Conservation (phyloP, 2,888 invertebrate species). For the Callinectes sapidus region DNA sequence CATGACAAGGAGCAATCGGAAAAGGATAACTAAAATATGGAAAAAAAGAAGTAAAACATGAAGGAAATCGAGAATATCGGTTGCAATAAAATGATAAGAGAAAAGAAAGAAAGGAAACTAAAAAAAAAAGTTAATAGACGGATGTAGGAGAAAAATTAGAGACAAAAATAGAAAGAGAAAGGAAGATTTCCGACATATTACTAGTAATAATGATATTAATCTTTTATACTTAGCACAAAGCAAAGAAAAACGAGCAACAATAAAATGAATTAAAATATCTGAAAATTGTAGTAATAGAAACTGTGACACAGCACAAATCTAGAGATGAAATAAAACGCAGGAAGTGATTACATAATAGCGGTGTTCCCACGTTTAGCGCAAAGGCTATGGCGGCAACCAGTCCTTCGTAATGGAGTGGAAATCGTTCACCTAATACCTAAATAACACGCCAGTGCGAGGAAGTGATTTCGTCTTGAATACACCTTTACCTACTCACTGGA, state of each 20-base stretch:
- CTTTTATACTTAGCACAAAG: background rate
- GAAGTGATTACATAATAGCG: conserved; percentile 16
- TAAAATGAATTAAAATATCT: background rate
- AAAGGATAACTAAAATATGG: background rate
- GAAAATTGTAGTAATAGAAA: background rate
- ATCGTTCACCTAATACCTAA: conserved; percentile 11
- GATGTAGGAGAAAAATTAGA: background rate
- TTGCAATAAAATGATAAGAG: background rate
- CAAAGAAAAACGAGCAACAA: background rate
- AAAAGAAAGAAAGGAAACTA: background rate
- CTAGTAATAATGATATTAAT: background rate
- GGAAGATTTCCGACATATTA: background rate
- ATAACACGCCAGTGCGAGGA: conserved; percentile 24
- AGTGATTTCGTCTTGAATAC: conserved; percentile 7
- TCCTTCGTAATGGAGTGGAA: conserved; percentile 12
- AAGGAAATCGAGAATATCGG: background rate
- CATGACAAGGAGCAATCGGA: background rate
- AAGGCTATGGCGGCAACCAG: background rate
- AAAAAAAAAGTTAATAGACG: background rate
- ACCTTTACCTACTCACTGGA: background rate
- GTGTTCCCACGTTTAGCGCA: conserved; percentile 10
- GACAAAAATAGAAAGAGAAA: background rate
- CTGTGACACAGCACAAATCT: background rate
- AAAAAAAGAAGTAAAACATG: background rate
- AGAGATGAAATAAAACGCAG: background rate